phyloP scores from a whole-genome alignment of 2,888 invertebrate genomes.

The Aradus depressus region DNA sequence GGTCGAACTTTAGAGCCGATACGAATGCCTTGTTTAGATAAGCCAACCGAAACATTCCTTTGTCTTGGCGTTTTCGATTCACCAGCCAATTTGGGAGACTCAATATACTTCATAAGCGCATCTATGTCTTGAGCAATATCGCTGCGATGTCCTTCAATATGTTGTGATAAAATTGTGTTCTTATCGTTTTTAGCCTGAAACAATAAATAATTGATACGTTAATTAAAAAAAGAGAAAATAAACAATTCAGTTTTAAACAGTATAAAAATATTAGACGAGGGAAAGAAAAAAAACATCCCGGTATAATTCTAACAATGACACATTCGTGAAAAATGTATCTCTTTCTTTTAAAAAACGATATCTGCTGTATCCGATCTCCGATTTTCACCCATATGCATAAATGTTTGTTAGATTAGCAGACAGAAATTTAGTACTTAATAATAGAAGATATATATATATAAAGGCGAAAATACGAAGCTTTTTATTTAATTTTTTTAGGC shows the following conservation, averaged over 20 bases:
- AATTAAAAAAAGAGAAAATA: neutral
- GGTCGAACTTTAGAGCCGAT: conserved; percentile 31
- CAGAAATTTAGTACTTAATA: too few species aligned
- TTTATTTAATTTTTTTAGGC: too few species aligned
- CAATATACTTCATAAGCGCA: conserved; percentile 65
- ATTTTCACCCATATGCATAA: too few species aligned
- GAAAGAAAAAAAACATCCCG: too few species aligned
- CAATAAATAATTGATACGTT: neutral
- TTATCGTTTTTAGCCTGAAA: conserved; percentile 36
- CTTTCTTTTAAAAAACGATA: too few species aligned
- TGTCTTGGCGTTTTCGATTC: conserved; percentile 33
- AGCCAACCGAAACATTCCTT: conserved; percentile 30
- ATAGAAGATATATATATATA: too few species aligned
- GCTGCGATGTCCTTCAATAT: conserved; percentile 67
- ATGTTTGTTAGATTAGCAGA: too few species aligned
- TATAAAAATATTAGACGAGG: neutral
- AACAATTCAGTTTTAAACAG: neutral
- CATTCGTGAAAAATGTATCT: too few species aligned
- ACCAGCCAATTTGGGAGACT: conserved; percentile 34
- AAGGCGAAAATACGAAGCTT: too few species aligned
- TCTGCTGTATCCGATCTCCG: too few species aligned
- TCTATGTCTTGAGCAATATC: conserved; percentile 50
- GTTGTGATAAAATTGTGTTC: conserved; percentile 39
- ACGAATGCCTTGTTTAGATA: conserved; percentile 33
- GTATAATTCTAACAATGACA: too few species aligned